Evolutionary conservation across 2,888 invertebrate genomes (phyloP), one percentile per base, ranked within the genome.

Genomic region (Bembecia ichneumoniformis): DNA sequence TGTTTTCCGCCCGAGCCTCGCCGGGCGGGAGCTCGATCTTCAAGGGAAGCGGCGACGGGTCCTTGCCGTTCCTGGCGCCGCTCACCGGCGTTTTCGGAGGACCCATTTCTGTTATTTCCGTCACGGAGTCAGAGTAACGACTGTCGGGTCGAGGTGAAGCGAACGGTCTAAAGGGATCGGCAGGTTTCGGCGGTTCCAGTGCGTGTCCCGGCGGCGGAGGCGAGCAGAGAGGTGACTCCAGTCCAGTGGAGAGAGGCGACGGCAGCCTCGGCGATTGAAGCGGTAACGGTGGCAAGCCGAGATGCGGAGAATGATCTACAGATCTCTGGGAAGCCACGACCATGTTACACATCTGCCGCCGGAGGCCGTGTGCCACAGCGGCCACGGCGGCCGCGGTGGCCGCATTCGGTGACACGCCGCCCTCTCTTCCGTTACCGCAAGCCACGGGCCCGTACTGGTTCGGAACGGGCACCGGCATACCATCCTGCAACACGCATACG

Each of bases 311-410:
- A 56, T 82, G 83, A 53, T 83, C 83, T 43, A 72, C 68, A 13
- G 82, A 81, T 15, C 82, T 72, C 63, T 83, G 84, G 40, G 83
- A 81, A 7, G 82, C 79, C 14, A 94, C 94, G 51, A 92, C 92
- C 92, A 93, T 92, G 76, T 91, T 92, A 89, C 93, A 93, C 94
- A 95, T 94, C 79, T 95, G 95, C 60, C 95, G 95, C 48, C 95
- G 90, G 51, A 95, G 87, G 44, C 94, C 94, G 82, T 94, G 94
- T 13, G 95, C 95, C 50, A 95, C 95, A 14, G 94, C 94, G 10
- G 94, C 94, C 43, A 95, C 94, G 36, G 95, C 95, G 35, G 95
- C 95, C 48, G 95, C 94, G 45, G 93, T 92, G 14, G 94, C 94
- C 10, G 93, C 92, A 71, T 88, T 90, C 63, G 79, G 89, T 49